These are phyloP conservation scores for Siniperca knerii DNA, from an alignment of 2,113 vertebrate genomes.

Conservation along the genomic window DNA sequence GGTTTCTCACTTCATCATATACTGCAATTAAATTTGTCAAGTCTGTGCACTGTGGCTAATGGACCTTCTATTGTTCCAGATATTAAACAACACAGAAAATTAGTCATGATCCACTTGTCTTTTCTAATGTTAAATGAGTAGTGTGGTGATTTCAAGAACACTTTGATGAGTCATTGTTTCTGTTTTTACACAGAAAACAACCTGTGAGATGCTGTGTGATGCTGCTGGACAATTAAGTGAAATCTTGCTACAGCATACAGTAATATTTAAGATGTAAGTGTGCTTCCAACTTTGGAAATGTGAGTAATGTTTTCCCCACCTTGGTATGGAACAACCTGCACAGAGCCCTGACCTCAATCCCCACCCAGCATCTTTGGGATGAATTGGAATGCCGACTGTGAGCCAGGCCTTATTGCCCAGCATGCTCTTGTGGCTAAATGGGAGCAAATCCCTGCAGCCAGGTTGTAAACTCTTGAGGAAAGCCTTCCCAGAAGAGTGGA, in stretches of 20 bases:
- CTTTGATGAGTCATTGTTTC: neutral
- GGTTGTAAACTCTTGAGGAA: neutral
- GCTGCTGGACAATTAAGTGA: neutral
- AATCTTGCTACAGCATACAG: neutral
- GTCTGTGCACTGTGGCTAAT: slow-evolving; percentile 54
- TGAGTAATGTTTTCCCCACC: neutral
- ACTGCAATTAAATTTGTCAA: slow-evolving; percentile 54
- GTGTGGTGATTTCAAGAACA: slow-evolving; percentile 2
- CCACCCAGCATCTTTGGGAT: neutral
- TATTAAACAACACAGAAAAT: slow-evolving; percentile 52
- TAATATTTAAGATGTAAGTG: neutral
- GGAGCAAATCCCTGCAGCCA: neutral
- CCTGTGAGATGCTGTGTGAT: neutral
- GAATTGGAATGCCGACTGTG: neutral
- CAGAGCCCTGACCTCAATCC: neutral
- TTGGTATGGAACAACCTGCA: neutral
- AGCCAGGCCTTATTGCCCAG: neutral
- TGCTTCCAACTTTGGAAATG: neutral
- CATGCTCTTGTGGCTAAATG: neutral
- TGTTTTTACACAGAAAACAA: neutral
- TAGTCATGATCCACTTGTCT: slow-evolving; percentile 27
- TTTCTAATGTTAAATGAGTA: slow-evolving; percentile 22
- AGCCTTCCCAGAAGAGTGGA: neutral
- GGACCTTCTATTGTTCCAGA: slow-evolving; percentile 48
- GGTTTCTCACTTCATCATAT: slow-evolving; percentile 53